phyloP scores from a whole-genome alignment of 1,140 invertebrate genomes.

The Leptopilina boulardi region DNA sequence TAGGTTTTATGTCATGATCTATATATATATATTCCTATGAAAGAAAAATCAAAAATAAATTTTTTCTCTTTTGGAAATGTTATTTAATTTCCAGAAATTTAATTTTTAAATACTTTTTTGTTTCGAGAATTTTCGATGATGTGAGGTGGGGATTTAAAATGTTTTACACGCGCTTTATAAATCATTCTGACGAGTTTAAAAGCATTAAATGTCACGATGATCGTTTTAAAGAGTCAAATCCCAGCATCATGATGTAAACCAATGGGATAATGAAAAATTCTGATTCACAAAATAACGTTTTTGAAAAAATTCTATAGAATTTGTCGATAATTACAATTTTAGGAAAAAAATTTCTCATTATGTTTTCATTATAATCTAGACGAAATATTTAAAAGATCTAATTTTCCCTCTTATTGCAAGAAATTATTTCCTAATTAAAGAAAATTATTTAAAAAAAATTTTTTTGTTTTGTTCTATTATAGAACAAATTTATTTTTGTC shows the following conservation, averaged over 20 bases:
- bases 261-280: neutral
- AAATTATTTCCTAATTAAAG: no score
- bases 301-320: neutral
- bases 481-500: no score
- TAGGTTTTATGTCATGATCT: no score
- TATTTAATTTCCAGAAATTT: neutral
- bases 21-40: no score
- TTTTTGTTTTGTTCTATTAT: no score
- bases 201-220: slow-evolving; percentile 13
- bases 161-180: neutral
- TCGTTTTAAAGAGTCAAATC: neutral
- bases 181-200: neutral
- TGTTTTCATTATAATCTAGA: neutral
- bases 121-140: neutral
- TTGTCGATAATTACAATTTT: neutral
- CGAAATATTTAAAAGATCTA: no score
- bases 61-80: no score
- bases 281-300: neutral
- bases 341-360: neutral
- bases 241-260: slow-evolving; percentile 3
- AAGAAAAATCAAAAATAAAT: no score
- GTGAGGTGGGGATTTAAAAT: neutral
- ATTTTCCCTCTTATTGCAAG: no score
- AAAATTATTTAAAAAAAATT: no score
- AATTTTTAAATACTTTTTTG: neutral